A percentile compares a stretch with the other conserved stretches of the same genome.
These are phyloP conservation scores for Parazoanthus atlanticus DNA, from an alignment of 92 coral and sea anemone genomes.

Conservation along the genomic window DNA sequence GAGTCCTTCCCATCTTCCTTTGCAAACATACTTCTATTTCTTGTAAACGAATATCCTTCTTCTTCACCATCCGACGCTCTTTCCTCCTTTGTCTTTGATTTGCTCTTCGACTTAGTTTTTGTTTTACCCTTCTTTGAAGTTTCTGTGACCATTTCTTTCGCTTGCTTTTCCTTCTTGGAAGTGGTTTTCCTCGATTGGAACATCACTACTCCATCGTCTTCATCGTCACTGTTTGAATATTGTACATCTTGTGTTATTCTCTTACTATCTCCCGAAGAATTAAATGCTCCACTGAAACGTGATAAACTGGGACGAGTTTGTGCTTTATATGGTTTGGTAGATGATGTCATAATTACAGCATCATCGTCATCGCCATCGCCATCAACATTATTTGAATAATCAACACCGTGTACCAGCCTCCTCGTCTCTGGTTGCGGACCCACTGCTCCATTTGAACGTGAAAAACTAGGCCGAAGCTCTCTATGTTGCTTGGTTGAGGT, in stretches of 20 bases:
- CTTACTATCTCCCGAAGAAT: neutral
- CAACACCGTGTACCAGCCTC: neutral
- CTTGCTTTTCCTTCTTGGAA: neutral
- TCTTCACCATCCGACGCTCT: conserved; percentile 6
- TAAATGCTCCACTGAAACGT: neutral
- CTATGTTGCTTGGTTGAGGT: conserved; percentile 17
- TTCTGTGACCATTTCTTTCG: neutral
- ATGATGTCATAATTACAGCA: neutral
- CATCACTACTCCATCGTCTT: conserved; percentile 34
- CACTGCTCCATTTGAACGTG: neutral
- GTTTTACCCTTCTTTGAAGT: neutral
- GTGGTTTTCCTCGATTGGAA: conserved; percentile 4
- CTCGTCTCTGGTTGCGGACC: neutral
- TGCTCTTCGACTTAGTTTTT: conserved; percentile 22
- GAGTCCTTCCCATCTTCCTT: conserved; percentile 9
- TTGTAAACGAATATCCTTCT: neutral
- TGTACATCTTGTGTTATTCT: neutral
- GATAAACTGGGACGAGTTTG: conserved; percentile 16
- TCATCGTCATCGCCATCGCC: conserved; percentile 52
- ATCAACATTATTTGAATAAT: conserved; percentile 54
- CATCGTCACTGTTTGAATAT: conserved; percentile 29
- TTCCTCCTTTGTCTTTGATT: conserved; percentile 7
- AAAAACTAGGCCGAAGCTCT: neutral
- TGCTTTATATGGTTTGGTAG: neutral
- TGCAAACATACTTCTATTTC: neutral